Evolutionary conservation across 2,888 invertebrate genomes (phyloP).

Genomic region (Agriopis leucophaearia): DNA sequence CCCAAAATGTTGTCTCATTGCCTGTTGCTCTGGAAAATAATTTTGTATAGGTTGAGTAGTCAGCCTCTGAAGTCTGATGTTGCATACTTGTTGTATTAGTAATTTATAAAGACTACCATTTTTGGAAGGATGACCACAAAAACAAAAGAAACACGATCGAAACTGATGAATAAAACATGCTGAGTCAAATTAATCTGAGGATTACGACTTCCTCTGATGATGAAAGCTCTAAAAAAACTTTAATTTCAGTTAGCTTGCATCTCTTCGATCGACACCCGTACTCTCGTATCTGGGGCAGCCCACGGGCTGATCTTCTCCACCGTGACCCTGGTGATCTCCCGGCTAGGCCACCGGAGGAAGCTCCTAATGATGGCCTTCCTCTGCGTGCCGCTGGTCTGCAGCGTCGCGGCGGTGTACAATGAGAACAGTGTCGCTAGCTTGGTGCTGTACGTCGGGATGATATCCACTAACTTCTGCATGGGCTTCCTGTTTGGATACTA

Average conservation of each 20-base stretch:
- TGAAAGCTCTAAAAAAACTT: background rate
- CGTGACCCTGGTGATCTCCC: conserved; percentile 37
- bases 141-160: no score
- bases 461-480: conserved; percentile 54
- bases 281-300: conserved; percentile 39
- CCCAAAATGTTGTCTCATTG: no score
- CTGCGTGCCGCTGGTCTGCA: conserved; percentile 37
- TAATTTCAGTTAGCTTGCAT: conserved; percentile 37
- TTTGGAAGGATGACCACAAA: no score
- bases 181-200: no score
- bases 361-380: conserved; percentile 39
- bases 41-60: no score
- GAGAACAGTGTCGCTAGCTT: conserved; percentile 39
- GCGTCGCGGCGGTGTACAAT: conserved; percentile 37
- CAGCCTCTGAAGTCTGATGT: no score
- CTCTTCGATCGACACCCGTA: conserved; percentile 40
- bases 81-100: no score
- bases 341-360: conserved; percentile 40
- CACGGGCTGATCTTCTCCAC: conserved; percentile 39
- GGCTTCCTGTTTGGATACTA: conserved; percentile 76
- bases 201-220: no score
- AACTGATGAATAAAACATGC: no score
- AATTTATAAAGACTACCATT: no score
- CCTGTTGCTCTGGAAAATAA: no score
- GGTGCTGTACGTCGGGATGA: conserved; percentile 51